phyloP scores from a whole-genome alignment of 2,797 vertebrate genomes.

The Cephalopachus bancanus region DNA sequence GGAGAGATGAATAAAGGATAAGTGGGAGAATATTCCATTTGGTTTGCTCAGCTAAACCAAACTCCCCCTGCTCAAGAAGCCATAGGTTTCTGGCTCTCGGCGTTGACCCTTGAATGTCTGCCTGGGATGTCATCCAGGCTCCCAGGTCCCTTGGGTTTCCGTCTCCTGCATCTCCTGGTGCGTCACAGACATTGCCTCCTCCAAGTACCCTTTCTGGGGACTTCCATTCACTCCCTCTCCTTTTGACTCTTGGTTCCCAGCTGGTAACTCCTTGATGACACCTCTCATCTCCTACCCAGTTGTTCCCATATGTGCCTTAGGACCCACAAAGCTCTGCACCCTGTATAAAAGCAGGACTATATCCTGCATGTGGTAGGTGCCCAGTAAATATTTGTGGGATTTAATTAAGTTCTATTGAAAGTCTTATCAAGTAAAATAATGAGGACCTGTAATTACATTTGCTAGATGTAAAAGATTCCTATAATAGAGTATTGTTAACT shows the following conservation, averaged over 20 bases:
- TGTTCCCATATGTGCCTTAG: neutral
- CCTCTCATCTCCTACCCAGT: neutral
- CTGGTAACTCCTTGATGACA: neutral
- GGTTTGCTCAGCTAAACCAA: neutral
- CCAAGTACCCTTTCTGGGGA: neutral
- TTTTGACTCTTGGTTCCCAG: neutral
- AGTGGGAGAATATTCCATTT: neutral
- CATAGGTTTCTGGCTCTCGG: neutral
- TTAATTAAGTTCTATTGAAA: neutral
- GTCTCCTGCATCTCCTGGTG: neutral
- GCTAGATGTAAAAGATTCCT: neutral
- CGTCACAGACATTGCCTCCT: neutral
- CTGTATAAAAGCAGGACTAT: neutral
- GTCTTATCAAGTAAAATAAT: slow-evolving; percentile 6
- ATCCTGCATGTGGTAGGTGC: neutral
- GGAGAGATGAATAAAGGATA: neutral
- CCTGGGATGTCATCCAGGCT: neutral
- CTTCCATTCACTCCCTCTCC: neutral
- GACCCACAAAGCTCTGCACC: too few species aligned
- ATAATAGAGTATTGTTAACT: neutral
- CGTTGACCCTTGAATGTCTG: neutral
- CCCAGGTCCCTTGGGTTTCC: neutral
- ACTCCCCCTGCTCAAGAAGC: neutral
- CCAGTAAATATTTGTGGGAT: neutral
- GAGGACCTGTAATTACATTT: neutral